Base-by-base conservation (phyloP, 2,888 invertebrate genomes). In the Vannuccia rotundouncinata region DNA sequence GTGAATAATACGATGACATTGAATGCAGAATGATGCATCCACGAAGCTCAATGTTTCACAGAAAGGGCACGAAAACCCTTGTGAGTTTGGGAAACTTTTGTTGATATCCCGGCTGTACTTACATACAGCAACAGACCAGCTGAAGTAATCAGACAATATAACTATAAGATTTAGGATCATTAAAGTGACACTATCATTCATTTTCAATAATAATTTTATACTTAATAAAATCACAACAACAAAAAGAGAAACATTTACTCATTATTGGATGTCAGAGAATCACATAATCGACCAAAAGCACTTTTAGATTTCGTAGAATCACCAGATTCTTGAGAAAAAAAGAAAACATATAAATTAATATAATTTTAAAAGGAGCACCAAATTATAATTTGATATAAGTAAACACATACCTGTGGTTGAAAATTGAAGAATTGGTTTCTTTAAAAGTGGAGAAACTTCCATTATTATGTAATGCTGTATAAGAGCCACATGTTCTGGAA, bases 1-100 rank as follows among this genome's bases (percentile, higher is more conserved):
- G 2, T 66, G 66, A 13, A 66, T 66, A 66, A 22, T 66, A n/a
- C 66, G 66, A 66, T 66, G 66, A 22, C 66, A 66, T 27, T 66
- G 66, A 13, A 66, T 66, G 66, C 66, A 66, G 25, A 66, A 66
- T 22, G 66, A 5, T 13, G 66, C 13, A 2, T 66, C 66, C 25
- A 66, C 66, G 25, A 66, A 66, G 2, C 25, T 22, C 17, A 66
- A n/a, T 66, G 66, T n/a, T 5, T 66, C 2, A 22, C 66, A 66
- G 25, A 22, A 13, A 2, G 10, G 66, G 25, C 66, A 66, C 22
- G 66, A 5, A 66, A 66, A 66, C 2, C 66, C 66, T 13, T 5
- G 66, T 5, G 25, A 5, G 25, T 66, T 66, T 5, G 66, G 10
- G 22, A 66, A 66, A 22, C 2, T 66, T 66, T 66, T 66, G 10